These are phyloP conservation scores for Petrolisthes cinctipes DNA, from an alignment of 2,888 invertebrate species.

Conservation along the genomic window DNA sequence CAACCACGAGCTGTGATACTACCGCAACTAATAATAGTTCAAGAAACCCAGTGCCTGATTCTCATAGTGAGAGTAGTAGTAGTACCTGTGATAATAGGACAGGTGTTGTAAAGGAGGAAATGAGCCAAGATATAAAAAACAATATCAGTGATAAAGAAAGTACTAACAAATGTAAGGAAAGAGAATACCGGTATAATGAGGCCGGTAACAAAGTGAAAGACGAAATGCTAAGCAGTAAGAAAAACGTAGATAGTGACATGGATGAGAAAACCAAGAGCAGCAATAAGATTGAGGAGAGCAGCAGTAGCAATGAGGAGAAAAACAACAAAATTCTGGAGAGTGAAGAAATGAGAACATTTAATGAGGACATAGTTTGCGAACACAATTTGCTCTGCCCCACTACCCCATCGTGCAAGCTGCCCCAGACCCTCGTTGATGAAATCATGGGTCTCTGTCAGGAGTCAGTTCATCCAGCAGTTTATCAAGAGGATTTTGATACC, in stretches of 20 bases:
- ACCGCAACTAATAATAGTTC: neutral
- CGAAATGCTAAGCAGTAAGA: neutral
- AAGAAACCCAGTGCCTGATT: constrained; percentile 11
- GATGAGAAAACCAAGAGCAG: constrained; percentile 11
- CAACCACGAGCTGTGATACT: constrained; percentile 41
- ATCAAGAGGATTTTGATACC: constrained; percentile 54
- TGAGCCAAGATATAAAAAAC: neutral
- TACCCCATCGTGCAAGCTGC: constrained; percentile 32
- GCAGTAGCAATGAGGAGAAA: constrained; percentile 17
- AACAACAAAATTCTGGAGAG: neutral
- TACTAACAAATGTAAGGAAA: too few relatives aligned
- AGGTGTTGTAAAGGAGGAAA: constrained; percentile 43
- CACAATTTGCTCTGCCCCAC: constrained; percentile 54
- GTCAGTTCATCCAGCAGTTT: constrained; percentile 58
- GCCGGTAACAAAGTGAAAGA: neutral
- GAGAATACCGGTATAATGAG: too few relatives aligned
- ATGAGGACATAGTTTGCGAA: constrained; percentile 62
- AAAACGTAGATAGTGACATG: neutral
- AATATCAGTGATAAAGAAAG: too few relatives aligned
- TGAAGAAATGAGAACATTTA: constrained; percentile 34
- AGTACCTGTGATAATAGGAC: constrained; percentile 33
- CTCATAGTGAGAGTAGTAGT: constrained; percentile 4
- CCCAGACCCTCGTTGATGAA: constrained; percentile 24
- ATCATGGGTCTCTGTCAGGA: constrained; percentile 53
- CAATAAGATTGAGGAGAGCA: constrained; percentile 26